phyloP scores from a whole-genome alignment of 1,140 invertebrate genomes.

The Galleria mellonella region DNA sequence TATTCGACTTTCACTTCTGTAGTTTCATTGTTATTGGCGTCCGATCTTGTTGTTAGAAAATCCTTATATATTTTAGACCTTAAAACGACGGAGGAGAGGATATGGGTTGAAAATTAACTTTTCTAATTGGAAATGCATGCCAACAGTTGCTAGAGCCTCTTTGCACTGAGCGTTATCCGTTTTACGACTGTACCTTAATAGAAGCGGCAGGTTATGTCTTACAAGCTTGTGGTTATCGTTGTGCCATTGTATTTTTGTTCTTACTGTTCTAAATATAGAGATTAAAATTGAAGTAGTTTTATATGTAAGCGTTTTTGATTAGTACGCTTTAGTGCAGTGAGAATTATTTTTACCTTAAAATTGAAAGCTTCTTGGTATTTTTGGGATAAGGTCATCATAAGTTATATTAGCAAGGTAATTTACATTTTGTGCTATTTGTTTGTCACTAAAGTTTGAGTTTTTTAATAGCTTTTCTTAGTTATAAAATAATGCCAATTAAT shows the following conservation, averaged over 20 bases:
- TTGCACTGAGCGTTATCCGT: slow-evolving; percentile 27
- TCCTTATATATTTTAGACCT: no score
- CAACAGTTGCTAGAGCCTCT: slow-evolving; percentile 20
- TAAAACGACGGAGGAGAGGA: no score
- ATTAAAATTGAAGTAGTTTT: neutral
- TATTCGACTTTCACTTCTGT: no score
- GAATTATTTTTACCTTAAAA: slow-evolving; percentile 17
- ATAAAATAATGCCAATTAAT: no score
- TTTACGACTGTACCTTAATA: slow-evolving; percentile 39
- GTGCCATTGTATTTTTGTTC: neutral
- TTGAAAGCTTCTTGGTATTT: neutral
- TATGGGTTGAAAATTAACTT: slow-evolving; percentile 3
- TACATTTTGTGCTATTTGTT: no score
- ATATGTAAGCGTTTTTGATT: slow-evolving; percentile 19
- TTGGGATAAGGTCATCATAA: neutral
- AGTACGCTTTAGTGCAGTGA: slow-evolving; percentile 14
- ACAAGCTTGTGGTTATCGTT: neutral
- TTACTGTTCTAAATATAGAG: neutral
- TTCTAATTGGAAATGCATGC: slow-evolving; percentile 33
- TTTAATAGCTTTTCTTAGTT: no score
- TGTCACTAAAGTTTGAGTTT: no score
- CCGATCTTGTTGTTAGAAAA: no score
- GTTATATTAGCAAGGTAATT: no score
- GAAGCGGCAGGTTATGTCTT: slow-evolving; percentile 12
- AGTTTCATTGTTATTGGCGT: no score